phyloP scores from a whole-genome alignment of 2,797 vertebrate species.

The Acipenser ruthenus region DNA sequence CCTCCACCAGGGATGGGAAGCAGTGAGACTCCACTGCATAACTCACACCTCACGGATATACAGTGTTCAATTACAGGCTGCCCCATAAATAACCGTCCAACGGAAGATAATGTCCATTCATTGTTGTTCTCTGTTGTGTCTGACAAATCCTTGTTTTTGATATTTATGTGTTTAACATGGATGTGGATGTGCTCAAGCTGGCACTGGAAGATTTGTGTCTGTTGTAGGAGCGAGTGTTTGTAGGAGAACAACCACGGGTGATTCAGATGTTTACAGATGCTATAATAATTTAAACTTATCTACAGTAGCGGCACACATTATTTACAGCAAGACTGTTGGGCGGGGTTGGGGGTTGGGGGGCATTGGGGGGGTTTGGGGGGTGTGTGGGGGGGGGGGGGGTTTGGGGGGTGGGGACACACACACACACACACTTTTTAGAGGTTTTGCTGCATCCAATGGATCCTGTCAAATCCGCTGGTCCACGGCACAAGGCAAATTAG shows the following conservation, averaged over 20 bases:
- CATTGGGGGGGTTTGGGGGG: too few species aligned
- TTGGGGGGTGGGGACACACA: too few species aligned
- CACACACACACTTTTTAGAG: too few species aligned
- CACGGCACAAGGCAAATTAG: neutral
- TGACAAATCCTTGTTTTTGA: conserved; percentile 50
- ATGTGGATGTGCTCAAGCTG: conserved; percentile 21
- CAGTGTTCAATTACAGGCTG: conserved; percentile 31
- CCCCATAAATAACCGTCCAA: conserved; percentile 35
- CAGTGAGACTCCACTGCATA: conserved; percentile 13
- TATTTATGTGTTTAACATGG: conserved; percentile 43
- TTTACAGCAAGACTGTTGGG: too few species aligned
- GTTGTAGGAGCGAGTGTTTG: too few species aligned
- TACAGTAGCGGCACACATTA: too few species aligned
- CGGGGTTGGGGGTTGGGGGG: too few species aligned
- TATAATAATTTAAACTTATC: too few species aligned
- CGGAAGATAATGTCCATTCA: conserved; percentile 33
- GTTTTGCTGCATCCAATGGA: neutral
- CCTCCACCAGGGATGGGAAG: too few species aligned
- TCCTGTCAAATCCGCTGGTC: neutral
- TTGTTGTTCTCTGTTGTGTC: conserved; percentile 30
- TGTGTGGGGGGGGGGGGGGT: too few species aligned
- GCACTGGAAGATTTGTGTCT: conserved; percentile 6
- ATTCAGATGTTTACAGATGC: too few species aligned
- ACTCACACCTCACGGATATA: conserved; percentile 35
- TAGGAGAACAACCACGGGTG: too few species aligned